phyloP scores from a whole-genome alignment of 2,888 invertebrate species.

The Zaprionus obscuricornis region DNA sequence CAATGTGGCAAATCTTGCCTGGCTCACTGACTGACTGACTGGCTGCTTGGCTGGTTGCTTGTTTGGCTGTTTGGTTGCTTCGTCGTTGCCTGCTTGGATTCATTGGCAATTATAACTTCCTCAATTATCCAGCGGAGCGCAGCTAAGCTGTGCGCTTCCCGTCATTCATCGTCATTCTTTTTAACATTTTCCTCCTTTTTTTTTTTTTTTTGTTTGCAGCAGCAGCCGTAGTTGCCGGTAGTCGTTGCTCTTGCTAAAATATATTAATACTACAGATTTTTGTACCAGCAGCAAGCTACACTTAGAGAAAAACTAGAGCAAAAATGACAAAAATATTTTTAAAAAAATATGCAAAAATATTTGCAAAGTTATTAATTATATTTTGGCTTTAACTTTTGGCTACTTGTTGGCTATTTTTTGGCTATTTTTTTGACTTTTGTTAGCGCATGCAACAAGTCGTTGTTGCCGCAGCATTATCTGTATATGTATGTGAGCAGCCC shows the following conservation, averaged over 20 bases:
- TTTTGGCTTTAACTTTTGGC: no score
- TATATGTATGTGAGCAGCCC: conserved; percentile 31
- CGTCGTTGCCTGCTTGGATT: conserved; percentile 32
- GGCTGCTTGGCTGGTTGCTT: conserved; percentile 13
- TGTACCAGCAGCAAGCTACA: no score
- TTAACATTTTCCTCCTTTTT: conserved; percentile 67
- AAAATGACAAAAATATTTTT: no score
- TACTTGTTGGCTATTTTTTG: no score
- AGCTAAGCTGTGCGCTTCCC: conserved; percentile 73
- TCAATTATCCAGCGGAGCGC: conserved; percentile 81
- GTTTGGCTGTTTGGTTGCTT: conserved; percentile 42
- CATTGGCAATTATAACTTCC: conserved; percentile 82
- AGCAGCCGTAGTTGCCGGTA: no score
- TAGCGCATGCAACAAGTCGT: conserved; percentile 2
- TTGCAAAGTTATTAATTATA: no score
- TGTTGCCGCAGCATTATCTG: neutral
- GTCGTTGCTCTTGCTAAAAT: conserved; percentile 41
- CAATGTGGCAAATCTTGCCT: conserved; percentile 1
- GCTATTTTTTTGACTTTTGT: neutral
- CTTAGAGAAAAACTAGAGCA: no score
- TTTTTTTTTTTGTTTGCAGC: conserved; percentile 15
- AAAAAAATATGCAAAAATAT: no score
- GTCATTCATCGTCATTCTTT: conserved; percentile 78
- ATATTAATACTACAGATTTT: conserved; percentile 57
- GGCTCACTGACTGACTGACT: conserved; percentile 33